phyloP scores from a whole-genome alignment of 2,888 invertebrate genomes.

The Scaptomyza cyrtandrae region DNA sequence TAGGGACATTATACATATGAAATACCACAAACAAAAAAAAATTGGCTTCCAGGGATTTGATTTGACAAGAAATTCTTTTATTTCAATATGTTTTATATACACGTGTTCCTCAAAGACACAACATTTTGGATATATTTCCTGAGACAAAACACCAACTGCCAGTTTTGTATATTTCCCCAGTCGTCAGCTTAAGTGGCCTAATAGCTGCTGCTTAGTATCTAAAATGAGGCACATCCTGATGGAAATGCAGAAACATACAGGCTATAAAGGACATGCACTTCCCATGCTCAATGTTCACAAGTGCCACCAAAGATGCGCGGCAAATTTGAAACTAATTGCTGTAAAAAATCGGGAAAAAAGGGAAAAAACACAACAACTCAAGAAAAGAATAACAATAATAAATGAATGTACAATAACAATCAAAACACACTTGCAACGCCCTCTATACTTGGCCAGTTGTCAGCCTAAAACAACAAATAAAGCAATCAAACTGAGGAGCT shows the following conservation, averaged over 20 bases:
- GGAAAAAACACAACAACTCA: slow-evolving; percentile 1
- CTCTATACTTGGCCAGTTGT: slow-evolving; percentile 54
- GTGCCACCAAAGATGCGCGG: slow-evolving; percentile 76
- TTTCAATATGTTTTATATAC: no score
- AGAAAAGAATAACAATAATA: slow-evolving; percentile 41
- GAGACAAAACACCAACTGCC: neutral
- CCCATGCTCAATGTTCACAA: slow-evolving; percentile 42
- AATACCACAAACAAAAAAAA: neutral
- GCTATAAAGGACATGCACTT: slow-evolving; percentile 40
- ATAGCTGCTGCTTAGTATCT: slow-evolving; percentile 24
- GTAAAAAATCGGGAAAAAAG: slow-evolving; percentile 22
- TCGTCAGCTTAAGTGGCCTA: slow-evolving; percentile 22
- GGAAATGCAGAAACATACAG: slow-evolving; percentile 45
- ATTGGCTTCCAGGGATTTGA: no score
- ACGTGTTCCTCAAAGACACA: no score
- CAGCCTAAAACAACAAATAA: slow-evolving; percentile 81
- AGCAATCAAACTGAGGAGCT: slow-evolving; percentile 70
- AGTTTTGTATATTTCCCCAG: slow-evolving; percentile 10
- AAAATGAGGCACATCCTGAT: slow-evolving; percentile 67
- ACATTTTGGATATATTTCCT: slow-evolving; percentile 4
- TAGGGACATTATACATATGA: slow-evolving; percentile 38
- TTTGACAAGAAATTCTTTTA: no score
- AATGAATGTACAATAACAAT: slow-evolving; percentile 53
- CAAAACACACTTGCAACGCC: slow-evolving; percentile 78
- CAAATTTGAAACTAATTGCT: slow-evolving; percentile 68